These are phyloP conservation scores for Montipora efflorescens DNA, from an alignment of 64 coral and sea anemone genomes.

Conservation along the genomic window DNA sequence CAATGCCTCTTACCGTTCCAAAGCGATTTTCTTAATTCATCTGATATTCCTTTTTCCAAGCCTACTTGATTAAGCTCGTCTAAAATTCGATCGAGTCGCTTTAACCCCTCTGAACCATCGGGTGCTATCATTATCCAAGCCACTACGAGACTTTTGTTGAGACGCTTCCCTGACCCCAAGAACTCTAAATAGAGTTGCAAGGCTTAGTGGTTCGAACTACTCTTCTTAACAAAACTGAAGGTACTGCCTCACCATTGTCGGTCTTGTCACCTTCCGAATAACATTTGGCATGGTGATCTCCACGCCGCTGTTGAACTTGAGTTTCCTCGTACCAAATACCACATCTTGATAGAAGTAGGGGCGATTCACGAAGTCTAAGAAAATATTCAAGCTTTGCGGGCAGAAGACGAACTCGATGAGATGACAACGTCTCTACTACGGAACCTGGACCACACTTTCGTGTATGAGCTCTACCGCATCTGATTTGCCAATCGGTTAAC, in stretches of 20 bases:
- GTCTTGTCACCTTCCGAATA: constrained; percentile 26
- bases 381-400: constrained; percentile 50
- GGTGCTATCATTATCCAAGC: too few species aligned
- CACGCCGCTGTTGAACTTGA: constrained; percentile 38
- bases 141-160: not conserved
- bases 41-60: not conserved
- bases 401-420: constrained; percentile 26
- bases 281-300: not conserved
- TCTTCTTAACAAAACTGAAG: constrained; percentile 45
- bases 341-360: constrained; percentile 27
- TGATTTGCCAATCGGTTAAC: constrained; percentile 79
- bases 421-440: not conserved
- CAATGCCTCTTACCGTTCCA: not conserved
- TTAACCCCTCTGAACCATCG: not conserved
- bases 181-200: constrained; percentile 36
- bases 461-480: constrained; percentile 74
- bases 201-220: constrained; percentile 43
- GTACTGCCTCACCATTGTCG: constrained; percentile 63
- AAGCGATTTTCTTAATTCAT: not conserved
- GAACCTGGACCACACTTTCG: constrained; percentile 45
- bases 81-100: constrained; percentile 31
- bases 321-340: constrained; percentile 47
- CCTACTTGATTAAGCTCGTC: constrained; percentile 52
- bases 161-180: constrained; percentile 34
- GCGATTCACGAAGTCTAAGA: constrained; percentile 50